Base-by-base conservation (phyloP, 2,888 invertebrate genomes). In the Platycheirus rosarum region DNA sequence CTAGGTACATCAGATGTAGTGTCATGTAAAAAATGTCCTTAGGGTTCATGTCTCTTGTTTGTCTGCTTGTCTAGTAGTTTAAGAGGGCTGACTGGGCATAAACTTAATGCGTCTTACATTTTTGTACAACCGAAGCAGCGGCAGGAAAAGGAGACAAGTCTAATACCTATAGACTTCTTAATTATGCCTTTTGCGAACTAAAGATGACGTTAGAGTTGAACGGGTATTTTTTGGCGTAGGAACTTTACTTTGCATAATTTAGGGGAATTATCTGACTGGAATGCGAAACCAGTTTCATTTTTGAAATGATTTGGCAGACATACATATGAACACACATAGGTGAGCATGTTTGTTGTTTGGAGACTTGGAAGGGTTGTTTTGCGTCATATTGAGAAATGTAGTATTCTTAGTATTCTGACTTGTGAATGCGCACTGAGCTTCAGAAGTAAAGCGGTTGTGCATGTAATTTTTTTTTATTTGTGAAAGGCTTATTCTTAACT, bases 211-310 rank as follows among this genome's bases (percentile, higher is more conserved):
- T 32, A 62, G 23, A 51, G 5, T 49, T 44, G 26, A 63, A 53
- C 44, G 35, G 16, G 20, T 71, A 55, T 70, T 32, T 42, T 51
- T 40, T 23, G n/a, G 4, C 5, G 7, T 13, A 46, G 29, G 14
- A n/a, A n/a, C n/a, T n/a, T n/a, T n/a, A n/a, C n/a, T 46, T 26
- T 65, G 26, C 46, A 63, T 63, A 57, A 57, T 65, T 48, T 29
- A 42, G 40, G 55, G 40, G 11, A 20, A 57, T 13, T 48, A 11
- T 37, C 44, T 35, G 35, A 46, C n/a, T 48, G 46, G 40, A 40
- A 13, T 48, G 55, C n/a, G 18, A 55, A 73, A 65, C 65, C 44
- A 29, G 55, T 73, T 55, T 8, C 16, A 71, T 51, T 44, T 44
- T n/a, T n/a, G n/a, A n/a, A n/a, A n/a, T n/a, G n/a, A n/a, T n/a